These are phyloP conservation scores for Eupeodes corollae DNA, from an alignment of 1,140 invertebrate species.

Conservation along the genomic window DNA sequence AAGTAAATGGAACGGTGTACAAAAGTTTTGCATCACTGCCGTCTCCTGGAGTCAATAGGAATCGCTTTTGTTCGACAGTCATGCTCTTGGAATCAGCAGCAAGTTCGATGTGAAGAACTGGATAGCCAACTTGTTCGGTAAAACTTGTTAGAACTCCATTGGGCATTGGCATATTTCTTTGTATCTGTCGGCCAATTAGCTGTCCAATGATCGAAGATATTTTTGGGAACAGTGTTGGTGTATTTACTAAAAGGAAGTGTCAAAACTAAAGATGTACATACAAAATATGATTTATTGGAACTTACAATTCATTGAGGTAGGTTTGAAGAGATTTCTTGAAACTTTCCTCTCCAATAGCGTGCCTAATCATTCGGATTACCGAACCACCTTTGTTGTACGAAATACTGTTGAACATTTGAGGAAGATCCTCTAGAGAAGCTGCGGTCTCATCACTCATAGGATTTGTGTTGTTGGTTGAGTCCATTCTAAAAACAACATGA, in stretches of 20 bases:
- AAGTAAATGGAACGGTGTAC: constrained; percentile 54
- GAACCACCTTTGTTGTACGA: constrained; percentile 54
- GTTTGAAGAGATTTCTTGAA: constrained; percentile 48
- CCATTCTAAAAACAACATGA: constrained; percentile 50
- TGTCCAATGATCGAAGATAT: constrained; percentile 49
- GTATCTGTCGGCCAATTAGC: constrained; percentile 24
- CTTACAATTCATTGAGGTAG: constrained; percentile 44
- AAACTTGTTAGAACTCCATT: constrained; percentile 51
- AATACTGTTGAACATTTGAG: constrained; percentile 46
- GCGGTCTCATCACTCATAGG: constrained; percentile 42
- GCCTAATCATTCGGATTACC: constrained; percentile 65
- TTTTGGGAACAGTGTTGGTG: constrained; percentile 44
- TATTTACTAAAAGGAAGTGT: constrained; percentile 15
- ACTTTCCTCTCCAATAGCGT: constrained; percentile 50
- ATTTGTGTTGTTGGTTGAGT: constrained; percentile 52
- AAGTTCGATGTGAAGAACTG: constrained; percentile 49
- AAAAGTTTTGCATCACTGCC: constrained; percentile 11
- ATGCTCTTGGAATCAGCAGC: constrained; percentile 7
- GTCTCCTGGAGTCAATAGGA: constrained; percentile 38
- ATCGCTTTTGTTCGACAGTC: constrained; percentile 40
- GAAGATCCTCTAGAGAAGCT: constrained; percentile 40
- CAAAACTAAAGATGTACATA: neutral
- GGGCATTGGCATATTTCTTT: constrained; percentile 11
- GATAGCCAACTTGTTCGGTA: constrained; percentile 63
- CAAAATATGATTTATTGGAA: neutral